These are phyloP conservation scores for Axis porcinus DNA, from an alignment of 2,113 vertebrate species.

Conservation along the genomic window DNA sequence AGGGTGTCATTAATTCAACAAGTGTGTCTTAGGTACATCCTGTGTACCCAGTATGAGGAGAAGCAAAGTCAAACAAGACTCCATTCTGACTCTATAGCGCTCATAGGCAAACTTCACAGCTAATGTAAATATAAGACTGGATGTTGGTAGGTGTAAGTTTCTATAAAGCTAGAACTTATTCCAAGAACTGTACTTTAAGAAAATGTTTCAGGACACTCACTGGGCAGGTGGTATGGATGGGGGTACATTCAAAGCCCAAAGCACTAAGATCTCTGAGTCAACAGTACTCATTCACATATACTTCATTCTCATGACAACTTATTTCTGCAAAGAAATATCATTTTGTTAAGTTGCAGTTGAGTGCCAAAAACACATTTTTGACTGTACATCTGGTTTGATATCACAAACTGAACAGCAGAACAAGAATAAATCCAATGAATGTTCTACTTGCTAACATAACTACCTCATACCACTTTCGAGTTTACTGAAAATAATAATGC, in stretches of 20 bases:
- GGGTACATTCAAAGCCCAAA: neutral
- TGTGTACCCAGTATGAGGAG: neutral
- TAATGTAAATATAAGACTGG: neutral
- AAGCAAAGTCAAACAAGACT: neutral
- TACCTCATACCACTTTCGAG: neutral
- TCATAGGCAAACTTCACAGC: neutral
- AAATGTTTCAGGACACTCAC: neutral
- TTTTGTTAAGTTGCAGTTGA: neutral
- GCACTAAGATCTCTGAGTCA: neutral
- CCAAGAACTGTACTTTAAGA: neutral
- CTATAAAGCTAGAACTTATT: neutral
- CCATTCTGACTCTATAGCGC: neutral
- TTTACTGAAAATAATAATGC: neutral
- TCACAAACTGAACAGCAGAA: neutral
- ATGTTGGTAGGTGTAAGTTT: neutral
- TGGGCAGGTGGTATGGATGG: neutral
- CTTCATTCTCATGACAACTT: neutral
- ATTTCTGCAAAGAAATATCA: neutral
- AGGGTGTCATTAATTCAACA: neutral
- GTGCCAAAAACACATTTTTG: conserved; percentile 9
- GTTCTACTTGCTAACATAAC: neutral
- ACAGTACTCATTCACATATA: neutral
- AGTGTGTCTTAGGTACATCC: neutral
- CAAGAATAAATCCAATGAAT: neutral
- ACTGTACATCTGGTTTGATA: neutral